phyloP scores from a whole-genome alignment of 1,140 invertebrate genomes.

The Scylla paramamosain region DNA sequence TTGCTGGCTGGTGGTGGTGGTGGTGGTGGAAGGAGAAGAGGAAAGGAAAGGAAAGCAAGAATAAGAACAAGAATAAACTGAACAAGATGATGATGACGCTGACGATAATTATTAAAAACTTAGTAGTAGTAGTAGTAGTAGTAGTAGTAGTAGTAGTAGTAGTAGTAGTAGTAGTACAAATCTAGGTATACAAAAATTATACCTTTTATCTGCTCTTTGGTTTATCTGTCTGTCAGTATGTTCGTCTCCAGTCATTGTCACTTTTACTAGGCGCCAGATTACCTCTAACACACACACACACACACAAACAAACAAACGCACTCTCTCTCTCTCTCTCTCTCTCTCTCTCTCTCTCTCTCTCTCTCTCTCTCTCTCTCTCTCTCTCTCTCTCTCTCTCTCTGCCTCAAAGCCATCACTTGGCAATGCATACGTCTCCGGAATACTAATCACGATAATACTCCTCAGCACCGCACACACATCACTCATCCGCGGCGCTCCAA shows the following conservation, averaged over 20 bases:
- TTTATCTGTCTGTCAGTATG: not conserved
- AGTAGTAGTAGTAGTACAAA: not conserved
- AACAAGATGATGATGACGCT: no score
- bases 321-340: slow-evolving; percentile 44
- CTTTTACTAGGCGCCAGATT: not conserved
- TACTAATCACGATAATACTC: not conserved
- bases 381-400: slow-evolving; percentile 52
- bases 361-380: slow-evolving; percentile 50
- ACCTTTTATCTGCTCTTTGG: not conserved
- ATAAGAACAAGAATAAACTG: not conserved
- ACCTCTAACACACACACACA: not conserved
- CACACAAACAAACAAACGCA: no score
- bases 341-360: slow-evolving; percentile 48
- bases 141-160: no score
- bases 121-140: slow-evolving; percentile 4
- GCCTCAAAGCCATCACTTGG: not conserved
- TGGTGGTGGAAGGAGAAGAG: not conserved
- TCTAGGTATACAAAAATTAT: not conserved
- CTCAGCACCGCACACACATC: not conserved
- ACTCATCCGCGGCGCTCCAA: not conserved
- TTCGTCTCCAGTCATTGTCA: not conserved
- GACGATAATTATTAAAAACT: no score
- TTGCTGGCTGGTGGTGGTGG: not conserved
- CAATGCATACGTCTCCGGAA: not conserved
- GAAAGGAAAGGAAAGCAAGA: not conserved